Percentiles rank a stretch among this genome's conserved stretches.
phyloP scores from a whole-genome alignment of 2,113 vertebrate genomes.

The Forbesichthys agassizii region DNA sequence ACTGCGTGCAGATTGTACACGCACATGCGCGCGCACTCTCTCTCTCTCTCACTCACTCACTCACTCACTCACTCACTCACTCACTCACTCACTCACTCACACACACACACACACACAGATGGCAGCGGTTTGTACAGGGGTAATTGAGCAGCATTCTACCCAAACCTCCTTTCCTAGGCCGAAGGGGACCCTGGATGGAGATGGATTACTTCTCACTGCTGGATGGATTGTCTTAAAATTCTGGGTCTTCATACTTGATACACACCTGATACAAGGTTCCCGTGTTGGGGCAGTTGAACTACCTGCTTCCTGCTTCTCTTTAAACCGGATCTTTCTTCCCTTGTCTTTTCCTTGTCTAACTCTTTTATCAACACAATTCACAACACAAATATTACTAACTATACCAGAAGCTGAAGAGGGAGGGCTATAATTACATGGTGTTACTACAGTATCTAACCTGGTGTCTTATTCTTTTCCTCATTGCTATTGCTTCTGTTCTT shows the following conservation, averaged over 20 bases:
- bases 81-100: too few relatives aligned
- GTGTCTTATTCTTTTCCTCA: background rate
- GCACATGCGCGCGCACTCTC: background rate
- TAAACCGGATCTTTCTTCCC: too few relatives aligned
- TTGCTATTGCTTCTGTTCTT: background rate
- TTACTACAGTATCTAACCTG: conserved; percentile 18
- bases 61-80: too few relatives aligned
- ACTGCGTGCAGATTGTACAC: background rate
- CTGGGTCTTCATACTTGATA: background rate
- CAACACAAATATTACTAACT: conserved; percentile 6
- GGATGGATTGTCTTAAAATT: background rate
- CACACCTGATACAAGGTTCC: too few relatives aligned
- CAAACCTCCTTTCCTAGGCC: conserved; percentile 63
- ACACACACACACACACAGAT: background rate
- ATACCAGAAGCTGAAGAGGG: conserved; percentile 8
- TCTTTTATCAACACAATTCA: too few relatives aligned
- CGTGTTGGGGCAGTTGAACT: too few relatives aligned
- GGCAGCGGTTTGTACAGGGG: background rate
- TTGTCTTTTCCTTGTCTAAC: too few relatives aligned
- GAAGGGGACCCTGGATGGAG: conserved; percentile 53
- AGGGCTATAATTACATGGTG: conserved; percentile 28
- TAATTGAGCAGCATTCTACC: conserved; percentile 75
- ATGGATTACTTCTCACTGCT: conserved; percentile 62
- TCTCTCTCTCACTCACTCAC: too few relatives aligned
- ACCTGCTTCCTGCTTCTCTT: too few relatives aligned